Conservation (phyloP, 2,797 vertebrate genomes). For the Notolabrus celidotus region DNA sequence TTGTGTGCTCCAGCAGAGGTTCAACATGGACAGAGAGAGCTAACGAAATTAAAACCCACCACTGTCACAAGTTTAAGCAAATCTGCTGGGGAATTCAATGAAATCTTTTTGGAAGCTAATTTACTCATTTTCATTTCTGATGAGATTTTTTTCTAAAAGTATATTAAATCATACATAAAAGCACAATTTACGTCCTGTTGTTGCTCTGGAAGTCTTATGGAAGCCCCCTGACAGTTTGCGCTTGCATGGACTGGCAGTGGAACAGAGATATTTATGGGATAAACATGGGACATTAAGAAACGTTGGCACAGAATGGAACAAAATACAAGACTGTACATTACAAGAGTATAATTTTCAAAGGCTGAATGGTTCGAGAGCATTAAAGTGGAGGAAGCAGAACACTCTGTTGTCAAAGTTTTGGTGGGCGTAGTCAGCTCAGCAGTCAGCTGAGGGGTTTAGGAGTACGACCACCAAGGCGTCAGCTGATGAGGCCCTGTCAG, state of each 20-base stretch:
- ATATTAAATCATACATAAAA: conserved; percentile 26
- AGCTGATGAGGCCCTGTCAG: conserved; percentile 20
- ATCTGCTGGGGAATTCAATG: conserved; percentile 70
- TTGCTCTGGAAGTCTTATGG: conserved; percentile 3
- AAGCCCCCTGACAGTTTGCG: neutral
- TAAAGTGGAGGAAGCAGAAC: neutral
- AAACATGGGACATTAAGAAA: neutral
- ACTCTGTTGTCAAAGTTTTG: conserved; percentile 5
- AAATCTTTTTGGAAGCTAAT: conserved; percentile 39
- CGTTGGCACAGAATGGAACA: neutral
- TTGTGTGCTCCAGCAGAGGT: conserved; percentile 46
- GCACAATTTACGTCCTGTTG: neutral
- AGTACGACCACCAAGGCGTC: neutral
- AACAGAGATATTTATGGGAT: neutral
- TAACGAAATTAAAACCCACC: conserved; percentile 68
- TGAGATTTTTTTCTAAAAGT: neutral
- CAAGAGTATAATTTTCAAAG: neutral
- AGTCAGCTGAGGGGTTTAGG: conserved; percentile 27
- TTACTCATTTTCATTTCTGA: conserved; percentile 36
- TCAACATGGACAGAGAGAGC: conserved; percentile 47
- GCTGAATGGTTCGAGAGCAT: neutral
- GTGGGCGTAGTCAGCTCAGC: neutral
- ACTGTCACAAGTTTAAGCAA: conserved; percentile 77
- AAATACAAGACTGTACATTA: neutral
- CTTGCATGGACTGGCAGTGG: neutral